Percentiles rank a stretch among this genome's conserved stretches.
These are phyloP conservation scores for Cavia aperea DNA, from an alignment of 2,113 vertebrate species.

Conservation along the genomic window DNA sequence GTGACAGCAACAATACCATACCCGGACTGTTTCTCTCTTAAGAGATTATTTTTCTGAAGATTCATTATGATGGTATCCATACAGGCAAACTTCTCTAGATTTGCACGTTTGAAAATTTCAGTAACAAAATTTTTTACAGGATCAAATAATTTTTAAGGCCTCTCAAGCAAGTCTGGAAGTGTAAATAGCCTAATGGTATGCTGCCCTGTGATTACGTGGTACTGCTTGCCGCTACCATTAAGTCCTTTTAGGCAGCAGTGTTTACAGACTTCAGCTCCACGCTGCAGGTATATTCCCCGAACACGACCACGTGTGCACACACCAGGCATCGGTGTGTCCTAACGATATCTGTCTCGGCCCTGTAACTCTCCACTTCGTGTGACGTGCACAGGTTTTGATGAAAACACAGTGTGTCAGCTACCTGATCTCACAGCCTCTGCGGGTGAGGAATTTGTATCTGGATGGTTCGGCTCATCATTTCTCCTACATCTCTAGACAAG, in stretches of 20 bases:
- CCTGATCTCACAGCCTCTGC: neutral
- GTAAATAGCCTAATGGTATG: neutral
- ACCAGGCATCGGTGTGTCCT: neutral
- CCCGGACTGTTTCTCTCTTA: neutral
- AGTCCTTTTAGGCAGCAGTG: neutral
- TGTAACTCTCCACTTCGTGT: neutral
- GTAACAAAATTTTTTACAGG: neutral
- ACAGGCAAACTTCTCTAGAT: neutral
- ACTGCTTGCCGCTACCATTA: constrained; percentile 18
- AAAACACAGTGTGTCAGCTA: neutral
- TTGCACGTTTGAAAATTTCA: neutral
- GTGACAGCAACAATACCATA: neutral
- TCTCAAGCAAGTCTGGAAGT: constrained; percentile 35
- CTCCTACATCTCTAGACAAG: neutral
- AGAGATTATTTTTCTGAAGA: constrained; percentile 29
- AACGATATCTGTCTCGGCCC: neutral
- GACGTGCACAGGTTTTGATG: neutral
- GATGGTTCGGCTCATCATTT: neutral
- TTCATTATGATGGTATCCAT: neutral
- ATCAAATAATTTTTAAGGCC: constrained; percentile 26
- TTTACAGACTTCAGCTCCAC: neutral
- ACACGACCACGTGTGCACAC: neutral
- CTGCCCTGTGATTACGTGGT: neutral
- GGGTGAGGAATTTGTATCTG: neutral
- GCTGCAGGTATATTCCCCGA: neutral